Conservation (phyloP, 2,888 invertebrate species). For the Ischnura elegans region DNA sequence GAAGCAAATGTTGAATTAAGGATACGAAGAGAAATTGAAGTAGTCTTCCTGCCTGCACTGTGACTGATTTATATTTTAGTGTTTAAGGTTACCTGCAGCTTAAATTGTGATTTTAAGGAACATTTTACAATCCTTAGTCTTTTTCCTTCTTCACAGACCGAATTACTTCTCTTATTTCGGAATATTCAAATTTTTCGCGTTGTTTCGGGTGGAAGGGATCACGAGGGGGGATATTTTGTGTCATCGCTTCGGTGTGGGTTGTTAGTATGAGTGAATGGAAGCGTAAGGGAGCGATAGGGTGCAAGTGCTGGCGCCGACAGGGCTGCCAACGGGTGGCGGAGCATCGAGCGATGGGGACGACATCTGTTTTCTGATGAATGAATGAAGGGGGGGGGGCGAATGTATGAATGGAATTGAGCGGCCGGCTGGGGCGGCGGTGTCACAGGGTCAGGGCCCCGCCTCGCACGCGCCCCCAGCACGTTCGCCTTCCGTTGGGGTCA, state of each 20-base stretch:
- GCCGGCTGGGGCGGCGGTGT: not conserved
- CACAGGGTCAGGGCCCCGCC: not conserved
- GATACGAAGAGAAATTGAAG: no score
- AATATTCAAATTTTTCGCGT: not conserved
- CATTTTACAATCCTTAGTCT: no score
- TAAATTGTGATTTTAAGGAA: no score
- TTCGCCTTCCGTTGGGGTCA: conserved; percentile 1
- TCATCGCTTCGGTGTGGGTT: not conserved
- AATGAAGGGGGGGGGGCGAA: conserved; percentile 24
- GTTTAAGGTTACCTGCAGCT: no score
- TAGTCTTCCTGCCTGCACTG: no score
- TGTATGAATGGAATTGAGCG: not conserved
- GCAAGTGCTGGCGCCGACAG: not conserved
- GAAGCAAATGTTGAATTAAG: no score
- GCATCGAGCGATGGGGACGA: not conserved
- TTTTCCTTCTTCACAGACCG: no score
- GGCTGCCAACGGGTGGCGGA: not conserved
- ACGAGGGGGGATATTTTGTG: not conserved
- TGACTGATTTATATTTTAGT: no score
- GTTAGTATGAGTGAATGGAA: not conserved
- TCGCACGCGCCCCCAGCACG: conserved; percentile 13
- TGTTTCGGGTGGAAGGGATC: not conserved
- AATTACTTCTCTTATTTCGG: no score
- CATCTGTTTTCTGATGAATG: conserved; percentile 51
- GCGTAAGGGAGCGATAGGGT: no score